phyloP scores from a whole-genome alignment of 2,888 invertebrate species.

The Pegoplata infirma region DNA sequence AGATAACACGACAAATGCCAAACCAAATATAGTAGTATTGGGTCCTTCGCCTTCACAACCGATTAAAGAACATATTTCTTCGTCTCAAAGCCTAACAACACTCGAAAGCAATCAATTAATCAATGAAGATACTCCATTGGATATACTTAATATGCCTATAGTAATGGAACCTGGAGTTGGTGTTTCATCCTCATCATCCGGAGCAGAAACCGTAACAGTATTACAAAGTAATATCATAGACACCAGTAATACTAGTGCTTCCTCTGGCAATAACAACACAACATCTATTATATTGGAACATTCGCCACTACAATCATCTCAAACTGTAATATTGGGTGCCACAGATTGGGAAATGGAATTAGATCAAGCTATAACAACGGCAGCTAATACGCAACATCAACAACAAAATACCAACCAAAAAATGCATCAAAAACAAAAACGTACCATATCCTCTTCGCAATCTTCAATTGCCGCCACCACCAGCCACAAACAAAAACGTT shows the following conservation, averaged over 20 bases:
- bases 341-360: slow-evolving; percentile 83
- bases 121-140: slow-evolving; percentile 82
- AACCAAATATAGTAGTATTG: slow-evolving; percentile 72
- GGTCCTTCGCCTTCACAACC: slow-evolving; percentile 58
- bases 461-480: slow-evolving; percentile 21
- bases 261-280: slow-evolving; percentile 19
- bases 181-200: slow-evolving; percentile 43
- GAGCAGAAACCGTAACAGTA: slow-evolving; percentile 50
- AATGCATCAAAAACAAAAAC: slow-evolving; percentile 49
- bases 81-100: slow-evolving; percentile 31
- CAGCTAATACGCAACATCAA: slow-evolving; percentile 49
- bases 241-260: slow-evolving; percentile 54
- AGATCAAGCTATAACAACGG: slow-evolving; percentile 78
- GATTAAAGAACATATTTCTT: slow-evolving; percentile 18
- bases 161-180: slow-evolving; percentile 72
- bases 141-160: slow-evolving; percentile 76
- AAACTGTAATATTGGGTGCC: slow-evolving; percentile 72
- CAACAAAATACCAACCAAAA: slow-evolving; percentile 49
- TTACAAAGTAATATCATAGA: slow-evolving; percentile 62
- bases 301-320: slow-evolving; percentile 29
- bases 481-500: slow-evolving; percentile 32
- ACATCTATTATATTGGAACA: slow-evolving; percentile 49
- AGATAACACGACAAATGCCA: slow-evolving; percentile 64
- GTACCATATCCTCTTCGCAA: slow-evolving; percentile 24
- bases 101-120: slow-evolving; percentile 73